Conservation (phyloP, 1,140 invertebrate genomes). For the Rhopalosiphum maidis region DNA sequence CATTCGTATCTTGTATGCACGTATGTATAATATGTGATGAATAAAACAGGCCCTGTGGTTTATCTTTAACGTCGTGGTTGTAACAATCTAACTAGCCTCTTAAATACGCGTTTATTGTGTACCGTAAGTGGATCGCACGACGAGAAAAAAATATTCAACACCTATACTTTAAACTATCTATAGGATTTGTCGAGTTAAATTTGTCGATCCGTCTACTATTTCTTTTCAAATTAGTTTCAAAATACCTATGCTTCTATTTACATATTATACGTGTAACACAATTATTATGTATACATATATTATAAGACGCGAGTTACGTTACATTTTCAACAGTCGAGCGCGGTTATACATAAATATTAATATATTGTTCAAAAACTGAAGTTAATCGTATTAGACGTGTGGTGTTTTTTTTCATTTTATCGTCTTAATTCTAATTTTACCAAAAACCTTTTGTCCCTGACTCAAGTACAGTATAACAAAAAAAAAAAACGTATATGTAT, state of each 20-base stretch:
- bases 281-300: not conserved
- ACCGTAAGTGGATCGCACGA: not conserved
- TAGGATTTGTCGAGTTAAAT: not conserved
- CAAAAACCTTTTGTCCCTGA: constrained; percentile 32
- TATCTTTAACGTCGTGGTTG: not conserved
- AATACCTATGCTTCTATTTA: not conserved
- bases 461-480: not conserved
- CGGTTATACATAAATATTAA: not conserved
- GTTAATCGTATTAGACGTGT: constrained; percentile 37
- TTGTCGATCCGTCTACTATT: not conserved
- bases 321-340: not conserved
- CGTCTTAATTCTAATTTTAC: constrained; percentile 40
- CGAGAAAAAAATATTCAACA: not conserved
- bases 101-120: not conserved
- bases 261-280: not conserved
- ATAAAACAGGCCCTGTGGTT: not conserved
- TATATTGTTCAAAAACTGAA: constrained; percentile 7
- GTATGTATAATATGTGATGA: not conserved
- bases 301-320: not conserved
- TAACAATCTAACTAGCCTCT: not conserved
- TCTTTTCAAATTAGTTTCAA: not conserved
- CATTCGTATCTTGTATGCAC: not conserved
- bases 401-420: constrained; percentile 5
- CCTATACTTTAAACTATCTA: not conserved
- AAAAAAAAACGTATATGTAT: constrained; percentile 12